Percentiles rank a stretch among this genome's conserved stretches.
These are phyloP conservation scores for Brachypodius melanocephalos DNA, from an alignment of 2,113 vertebrate genomes.

Conservation along the genomic window DNA sequence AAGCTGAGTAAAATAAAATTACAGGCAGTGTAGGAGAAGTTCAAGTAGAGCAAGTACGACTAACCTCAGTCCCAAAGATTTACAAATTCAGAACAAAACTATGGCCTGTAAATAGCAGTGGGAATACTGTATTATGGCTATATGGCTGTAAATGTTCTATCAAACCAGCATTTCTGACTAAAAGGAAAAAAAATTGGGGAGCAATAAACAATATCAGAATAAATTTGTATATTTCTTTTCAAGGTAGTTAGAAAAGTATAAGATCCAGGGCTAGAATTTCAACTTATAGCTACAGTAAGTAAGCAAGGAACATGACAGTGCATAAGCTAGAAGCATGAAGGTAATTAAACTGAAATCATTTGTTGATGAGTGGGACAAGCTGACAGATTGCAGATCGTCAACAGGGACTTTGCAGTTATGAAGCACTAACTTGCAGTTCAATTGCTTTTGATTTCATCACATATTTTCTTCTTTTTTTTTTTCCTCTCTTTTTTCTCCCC, in stretches of 20 bases:
- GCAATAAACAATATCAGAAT: neutral
- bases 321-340: neutral
- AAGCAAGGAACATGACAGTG: neutral
- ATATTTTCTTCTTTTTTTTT: neutral
- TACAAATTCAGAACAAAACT: neutral
- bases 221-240: neutral
- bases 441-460: neutral
- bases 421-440: neutral
- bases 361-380: neutral
- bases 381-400: neutral
- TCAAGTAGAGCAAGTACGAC: neutral
- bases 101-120: neutral
- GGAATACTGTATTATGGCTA: neutral
- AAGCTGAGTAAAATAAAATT: neutral
- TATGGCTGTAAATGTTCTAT: neutral
- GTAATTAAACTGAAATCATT: neutral
- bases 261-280: neutral
- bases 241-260: neutral
- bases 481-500: too few relatives aligned
- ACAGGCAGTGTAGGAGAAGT: neutral
- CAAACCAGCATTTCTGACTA: neutral
- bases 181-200: fast-evolving
- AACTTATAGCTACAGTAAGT: neutral
- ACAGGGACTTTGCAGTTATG: neutral
- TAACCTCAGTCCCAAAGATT: neutral